Base-by-base conservation (phyloP, 2,888 invertebrate species). In the Linnaemya tessellans region DNA sequence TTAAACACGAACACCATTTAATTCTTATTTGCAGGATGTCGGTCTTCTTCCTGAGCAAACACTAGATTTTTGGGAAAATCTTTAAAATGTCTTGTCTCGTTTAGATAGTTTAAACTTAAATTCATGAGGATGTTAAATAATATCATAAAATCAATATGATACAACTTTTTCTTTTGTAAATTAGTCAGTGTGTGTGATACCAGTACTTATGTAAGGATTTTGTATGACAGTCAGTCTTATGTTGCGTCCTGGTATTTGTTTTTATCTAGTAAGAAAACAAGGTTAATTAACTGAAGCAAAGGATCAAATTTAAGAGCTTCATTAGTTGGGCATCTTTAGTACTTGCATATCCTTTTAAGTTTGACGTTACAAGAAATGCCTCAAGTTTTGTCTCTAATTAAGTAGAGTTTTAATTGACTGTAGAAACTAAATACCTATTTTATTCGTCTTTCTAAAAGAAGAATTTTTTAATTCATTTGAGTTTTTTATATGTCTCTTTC, bases 1-100 rank as follows among this genome's bases (percentile, higher is more conserved):
- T 82, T 82, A 67, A 82, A 25, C 77, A 84, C 71, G 1, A 71
- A 71, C 77, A 82, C 70, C 71, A 82, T 77, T 70, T 60, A 77
- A 77, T 77, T 41, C 75, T 70, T 81, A 70, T 70, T 68, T 68
- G 58, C 35, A 71, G 56, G 20, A 67, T 74, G 65, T 56, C 64
- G 38, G 11, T 43, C 62, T 62, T 54, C 43, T 35, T 78, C 20
- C 51, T 68, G 7, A 11, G 25, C 60, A 68, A 68, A 68, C 38
- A 60, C 22, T n/a, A n/a, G n/a, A 25, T 35, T 60, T 68, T 60
- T 22, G 13, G 60, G 49, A 60, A 30, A 51, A 15, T 22, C 10
- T 67, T 68, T 60, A 15, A 56, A 56, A 22, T 70, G 20, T 22
- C 1, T 13, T 46, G 20, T 56, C 43, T 43, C 43, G 5, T 20